phyloP scores from a whole-genome alignment of 2,888 invertebrate genomes.

The Phyllotreta striolata region DNA sequence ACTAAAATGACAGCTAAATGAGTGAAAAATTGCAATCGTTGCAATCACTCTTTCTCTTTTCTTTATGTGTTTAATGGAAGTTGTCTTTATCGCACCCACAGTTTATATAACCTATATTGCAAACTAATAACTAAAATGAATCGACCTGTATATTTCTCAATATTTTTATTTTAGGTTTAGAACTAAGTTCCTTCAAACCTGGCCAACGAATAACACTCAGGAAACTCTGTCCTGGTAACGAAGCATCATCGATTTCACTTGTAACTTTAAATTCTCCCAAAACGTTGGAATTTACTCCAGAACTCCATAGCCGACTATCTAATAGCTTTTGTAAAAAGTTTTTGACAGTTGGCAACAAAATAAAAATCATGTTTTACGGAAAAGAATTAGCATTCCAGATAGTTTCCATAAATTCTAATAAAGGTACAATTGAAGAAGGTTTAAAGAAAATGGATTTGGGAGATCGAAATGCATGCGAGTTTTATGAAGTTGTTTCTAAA shows the following conservation, averaged over 20 bases:
- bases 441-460: slow-evolving; percentile 50
- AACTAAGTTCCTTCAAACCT: slow-evolving; percentile 43
- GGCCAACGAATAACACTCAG: slow-evolving; percentile 43
- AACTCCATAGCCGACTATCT: slow-evolving; percentile 53
- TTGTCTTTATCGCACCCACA: too few species aligned
- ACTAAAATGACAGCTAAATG: too few species aligned
- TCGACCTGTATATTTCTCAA: slow-evolving; percentile 7
- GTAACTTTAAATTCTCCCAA: slow-evolving; percentile 49
- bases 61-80: too few species aligned
- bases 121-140: too few species aligned
- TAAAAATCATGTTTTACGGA: slow-evolving; percentile 61
- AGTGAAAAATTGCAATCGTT: not conserved
- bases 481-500: slow-evolving; percentile 50
- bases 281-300: slow-evolving; percentile 51
- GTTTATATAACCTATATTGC: too few species aligned
- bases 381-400: slow-evolving; percentile 60
- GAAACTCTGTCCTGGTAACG: slow-evolving; percentile 35
- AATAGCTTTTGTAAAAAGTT: slow-evolving; percentile 54
- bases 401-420: slow-evolving; percentile 47
- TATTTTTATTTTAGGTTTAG: slow-evolving; percentile 46
- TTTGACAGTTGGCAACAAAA: slow-evolving; percentile 58
- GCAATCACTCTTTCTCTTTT: not conserved
- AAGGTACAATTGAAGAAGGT: slow-evolving; percentile 40
- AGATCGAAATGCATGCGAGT: slow-evolving; percentile 44
- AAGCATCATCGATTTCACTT: slow-evolving; percentile 38